Base-by-base conservation (phyloP, 2,888 invertebrate genomes). In the Dicyrtoma fusca region DNA sequence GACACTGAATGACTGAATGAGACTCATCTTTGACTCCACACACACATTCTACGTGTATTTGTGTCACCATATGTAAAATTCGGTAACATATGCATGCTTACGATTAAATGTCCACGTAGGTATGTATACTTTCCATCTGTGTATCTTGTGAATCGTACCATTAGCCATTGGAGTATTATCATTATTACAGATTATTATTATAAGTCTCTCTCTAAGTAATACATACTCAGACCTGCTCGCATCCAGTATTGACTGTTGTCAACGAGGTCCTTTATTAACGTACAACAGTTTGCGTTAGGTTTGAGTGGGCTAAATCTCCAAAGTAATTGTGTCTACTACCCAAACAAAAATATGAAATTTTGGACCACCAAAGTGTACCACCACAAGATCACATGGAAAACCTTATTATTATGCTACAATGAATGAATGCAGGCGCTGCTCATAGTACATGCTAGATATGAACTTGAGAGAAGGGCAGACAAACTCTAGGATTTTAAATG, bases 291-390 rank as follows among this genome's bases (percentile, higher is more conserved):
- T 21, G 19, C 11, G 53, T 53, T 17, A 17, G 21, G 11, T 21
- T 17, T 10, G 19, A 53, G 53, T 51, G 25, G 34, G 64, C 25
- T 49, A 23, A 26, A 23, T 25, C n/a, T 49, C 14, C n/a, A 19
- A 47, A 25, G 64, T 51, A 64, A 64, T 64, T 64, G 64, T 64
- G 23, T n/a, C 25, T 25, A 64, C 49, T 49, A 49, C 47, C 25
- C 51, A 49, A 64, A 64, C 64, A 64, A 26, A 64, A 49, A 69
- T 47, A 69, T 61, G 25, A 61, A 23, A 49, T 62, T 63, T 63
- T 14, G 23, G 53, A 61, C 47, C 45, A 63, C 61, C 59, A 53
- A 53, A 53, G 53, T 53, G 11, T 53, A 53, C 53, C 53, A 17
- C 19, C 14, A 17, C 17, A 17, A 53, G 21, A 53, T 53, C 34